These are phyloP conservation scores for Iphiclides podalirius DNA, from an alignment of 2,888 invertebrate species.

Conservation along the genomic window DNA sequence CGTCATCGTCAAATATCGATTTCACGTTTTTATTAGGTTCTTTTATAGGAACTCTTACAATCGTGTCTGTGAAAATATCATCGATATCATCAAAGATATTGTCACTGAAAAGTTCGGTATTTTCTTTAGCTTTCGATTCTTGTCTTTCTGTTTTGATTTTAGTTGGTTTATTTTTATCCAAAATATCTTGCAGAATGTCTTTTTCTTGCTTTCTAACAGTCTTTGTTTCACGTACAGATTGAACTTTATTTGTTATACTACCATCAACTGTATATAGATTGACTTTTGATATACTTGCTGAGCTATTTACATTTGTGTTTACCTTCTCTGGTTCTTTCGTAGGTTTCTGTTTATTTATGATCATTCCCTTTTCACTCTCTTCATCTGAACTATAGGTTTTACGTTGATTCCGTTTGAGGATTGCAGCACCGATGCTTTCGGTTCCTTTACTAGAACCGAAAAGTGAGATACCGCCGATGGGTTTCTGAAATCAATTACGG, in stretches of 20 bases:
- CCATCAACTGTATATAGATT: neutral
- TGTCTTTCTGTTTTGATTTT: neutral
- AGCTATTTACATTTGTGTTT: neutral
- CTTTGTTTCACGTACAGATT: conserved; percentile 13
- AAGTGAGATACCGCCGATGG: conserved; percentile 80
- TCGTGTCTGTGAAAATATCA: conserved; percentile 60
- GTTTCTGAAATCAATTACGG: conserved; percentile 68
- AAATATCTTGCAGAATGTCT: conserved; percentile 23
- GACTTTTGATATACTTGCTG: neutral
- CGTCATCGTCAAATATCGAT: conserved; percentile 59
- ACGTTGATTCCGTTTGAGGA: conserved; percentile 54
- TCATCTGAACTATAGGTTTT: conserved; percentile 53
- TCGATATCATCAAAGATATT: conserved; percentile 71
- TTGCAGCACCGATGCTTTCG: conserved; percentile 65
- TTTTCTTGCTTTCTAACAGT: conserved; percentile 8
- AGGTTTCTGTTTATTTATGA: neutral
- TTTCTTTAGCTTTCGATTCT: conserved; percentile 25
- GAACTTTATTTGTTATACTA: neutral
- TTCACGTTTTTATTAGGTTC: conserved; percentile 37
- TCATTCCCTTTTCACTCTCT: conserved; percentile 35
- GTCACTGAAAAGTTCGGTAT: conserved; percentile 61
- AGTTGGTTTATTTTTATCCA: conserved; percentile 24
- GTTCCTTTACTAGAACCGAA: conserved; percentile 69
- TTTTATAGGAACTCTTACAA: conserved; percentile 42
- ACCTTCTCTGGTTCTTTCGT: neutral